Conservation (phyloP, 2,888 invertebrate species). For the Poecilus cupreus region DNA sequence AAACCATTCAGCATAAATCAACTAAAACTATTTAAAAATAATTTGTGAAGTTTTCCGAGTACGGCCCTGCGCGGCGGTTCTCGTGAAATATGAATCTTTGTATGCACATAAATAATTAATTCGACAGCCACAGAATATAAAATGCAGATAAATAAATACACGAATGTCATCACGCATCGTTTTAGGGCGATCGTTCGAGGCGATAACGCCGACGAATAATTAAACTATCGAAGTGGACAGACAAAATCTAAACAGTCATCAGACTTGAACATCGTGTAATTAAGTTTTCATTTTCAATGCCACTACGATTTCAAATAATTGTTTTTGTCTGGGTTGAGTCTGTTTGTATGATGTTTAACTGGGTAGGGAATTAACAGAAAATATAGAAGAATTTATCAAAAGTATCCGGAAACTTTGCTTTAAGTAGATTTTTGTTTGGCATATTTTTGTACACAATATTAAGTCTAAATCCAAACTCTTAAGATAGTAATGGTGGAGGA, state of each 20-base stretch:
- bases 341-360: no score
- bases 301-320: no score
- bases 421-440: no score
- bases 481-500: no score
- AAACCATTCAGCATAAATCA: no score
- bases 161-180: conserved; percentile 58
- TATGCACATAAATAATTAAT: conserved; percentile 57
- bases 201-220: conserved; percentile 45
- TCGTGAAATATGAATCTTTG: conserved; percentile 59
- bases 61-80: conserved; percentile 15
- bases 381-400: no score
- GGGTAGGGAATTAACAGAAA: no score
- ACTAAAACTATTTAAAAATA: not conserved
- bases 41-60: not conserved
- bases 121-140: conserved; percentile 50
- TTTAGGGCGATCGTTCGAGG: conserved; percentile 28
- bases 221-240: conserved; percentile 36
- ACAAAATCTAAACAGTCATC: not conserved
- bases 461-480: no score
- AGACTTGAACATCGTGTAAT: not conserved
- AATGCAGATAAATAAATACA: conserved; percentile 58
- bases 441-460: no score
- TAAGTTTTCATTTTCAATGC: not conserved
- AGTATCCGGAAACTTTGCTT: no score
- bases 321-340: no score